Conservation (phyloP, 2,888 invertebrate species). For the Aquatica leii region DNA sequence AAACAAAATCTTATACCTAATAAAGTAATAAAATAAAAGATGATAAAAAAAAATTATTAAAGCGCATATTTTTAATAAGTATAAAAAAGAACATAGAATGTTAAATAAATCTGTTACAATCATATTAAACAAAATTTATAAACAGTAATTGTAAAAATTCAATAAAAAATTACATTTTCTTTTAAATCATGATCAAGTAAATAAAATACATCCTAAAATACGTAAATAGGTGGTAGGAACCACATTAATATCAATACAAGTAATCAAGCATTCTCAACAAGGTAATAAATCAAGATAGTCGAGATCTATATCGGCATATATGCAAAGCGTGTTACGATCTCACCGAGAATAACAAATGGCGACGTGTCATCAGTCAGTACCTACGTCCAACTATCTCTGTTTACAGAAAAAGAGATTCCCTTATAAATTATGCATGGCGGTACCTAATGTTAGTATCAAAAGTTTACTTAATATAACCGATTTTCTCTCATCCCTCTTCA, state of each 20-base stretch:
- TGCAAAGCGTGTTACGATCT: slow-evolving; percentile 44
- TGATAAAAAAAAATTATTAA: no score
- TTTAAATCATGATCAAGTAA: no score
- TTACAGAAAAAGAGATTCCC: slow-evolving; percentile 30
- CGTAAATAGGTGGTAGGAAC: no score
- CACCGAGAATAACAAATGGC: slow-evolving; percentile 44
- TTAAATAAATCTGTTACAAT: no score
- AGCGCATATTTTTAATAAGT: no score
- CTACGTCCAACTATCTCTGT: slow-evolving; percentile 33
- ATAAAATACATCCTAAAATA: no score
- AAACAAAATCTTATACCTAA: no score
- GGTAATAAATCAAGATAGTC: slow-evolving; percentile 43
- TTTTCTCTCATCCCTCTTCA: neutral
- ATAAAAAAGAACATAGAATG: no score
- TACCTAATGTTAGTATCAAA: slow-evolving; percentile 16
- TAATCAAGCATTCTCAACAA: slow-evolving; percentile 41
- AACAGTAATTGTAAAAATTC: no score
- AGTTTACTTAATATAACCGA: slow-evolving; percentile 13
- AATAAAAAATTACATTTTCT: no score
- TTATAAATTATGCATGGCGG: slow-evolving; percentile 33
- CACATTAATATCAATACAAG: slow-evolving; percentile 47
- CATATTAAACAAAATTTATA: no score
- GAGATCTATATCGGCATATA: slow-evolving; percentile 45
- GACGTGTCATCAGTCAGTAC: slow-evolving; percentile 44
- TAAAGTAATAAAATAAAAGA: no score